These are phyloP conservation scores for Macrophya alboannulata DNA, from an alignment of 2,888 invertebrate species.

Conservation along the genomic window DNA sequence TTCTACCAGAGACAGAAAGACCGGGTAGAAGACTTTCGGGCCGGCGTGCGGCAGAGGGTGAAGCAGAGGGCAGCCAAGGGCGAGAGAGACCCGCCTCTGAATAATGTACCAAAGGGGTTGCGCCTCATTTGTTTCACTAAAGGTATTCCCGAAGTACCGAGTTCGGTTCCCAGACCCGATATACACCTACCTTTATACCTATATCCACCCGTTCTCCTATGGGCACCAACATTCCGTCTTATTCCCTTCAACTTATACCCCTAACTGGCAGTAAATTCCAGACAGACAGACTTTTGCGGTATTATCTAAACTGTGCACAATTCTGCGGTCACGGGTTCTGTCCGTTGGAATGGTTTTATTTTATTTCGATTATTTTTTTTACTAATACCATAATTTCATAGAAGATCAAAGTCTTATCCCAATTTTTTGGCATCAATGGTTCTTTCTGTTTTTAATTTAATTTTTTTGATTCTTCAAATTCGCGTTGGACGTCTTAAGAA, in stretches of 20 bases:
- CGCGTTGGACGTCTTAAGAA: too few species aligned
- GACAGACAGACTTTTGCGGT: background rate
- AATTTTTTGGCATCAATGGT: background rate
- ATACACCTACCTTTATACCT: background rate
- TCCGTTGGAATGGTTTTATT: background rate
- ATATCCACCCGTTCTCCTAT: background rate
- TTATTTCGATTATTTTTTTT: too few species aligned
- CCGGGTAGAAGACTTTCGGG: conserved; percentile 38
- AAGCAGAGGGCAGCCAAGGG: conserved; percentile 56
- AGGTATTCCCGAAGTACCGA: conserved; percentile 45
- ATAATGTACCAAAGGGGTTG: conserved; percentile 66
- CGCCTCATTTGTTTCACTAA: conserved; percentile 62
- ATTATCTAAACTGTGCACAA: conserved; percentile 5
- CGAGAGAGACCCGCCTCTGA: conserved; percentile 62
- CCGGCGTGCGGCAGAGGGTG: conserved; percentile 22
- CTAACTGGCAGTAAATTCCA: conserved; percentile 3
- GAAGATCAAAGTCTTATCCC: background rate
- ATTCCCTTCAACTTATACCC: conserved; percentile 26
- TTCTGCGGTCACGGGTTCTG: background rate
- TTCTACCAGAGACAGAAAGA: conserved; percentile 42
- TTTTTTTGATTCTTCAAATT: too few species aligned
- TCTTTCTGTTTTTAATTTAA: too few species aligned
- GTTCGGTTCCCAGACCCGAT: conserved; percentile 23
- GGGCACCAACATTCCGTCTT: conserved; percentile 19
- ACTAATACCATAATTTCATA: too few species aligned